Percentiles rank a stretch among this genome's conserved stretches.
Conservation (phyloP, 1,140 invertebrate species). For the Drosophila pseudoobscura region DNA sequence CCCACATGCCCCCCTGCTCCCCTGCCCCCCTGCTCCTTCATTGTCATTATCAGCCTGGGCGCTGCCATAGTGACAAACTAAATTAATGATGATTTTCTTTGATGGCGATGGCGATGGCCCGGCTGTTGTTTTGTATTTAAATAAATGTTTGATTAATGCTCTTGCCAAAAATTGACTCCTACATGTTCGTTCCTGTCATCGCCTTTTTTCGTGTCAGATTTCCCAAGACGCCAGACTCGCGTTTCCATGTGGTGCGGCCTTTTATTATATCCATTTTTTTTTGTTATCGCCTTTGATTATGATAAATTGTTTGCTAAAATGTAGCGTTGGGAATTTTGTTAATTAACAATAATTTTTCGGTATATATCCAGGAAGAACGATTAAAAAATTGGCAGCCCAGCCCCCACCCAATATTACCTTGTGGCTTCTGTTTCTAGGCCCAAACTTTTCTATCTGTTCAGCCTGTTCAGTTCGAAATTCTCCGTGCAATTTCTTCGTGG, state of each 20-base stretch:
- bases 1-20: background rate
- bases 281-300: conserved; percentile 55
- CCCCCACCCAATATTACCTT: background rate
- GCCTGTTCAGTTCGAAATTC: conserved; percentile 22
- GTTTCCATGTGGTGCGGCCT: conserved; percentile 29
- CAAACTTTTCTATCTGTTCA: background rate
- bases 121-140: conserved; percentile 64
- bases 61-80: conserved; percentile 70
- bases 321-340: background rate
- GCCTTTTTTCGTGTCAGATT: conserved; percentile 13
- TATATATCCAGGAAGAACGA: too few species aligned
- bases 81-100: conserved; percentile 73
- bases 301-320: conserved; percentile 56
- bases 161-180: conserved; percentile 22
- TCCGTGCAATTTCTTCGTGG: conserved; percentile 30
- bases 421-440: background rate
- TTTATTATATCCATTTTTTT: conserved; percentile 62
- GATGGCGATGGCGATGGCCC: conserved; percentile 36
- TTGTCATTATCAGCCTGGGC: conserved; percentile 55
- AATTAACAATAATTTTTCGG: conserved; percentile 13
- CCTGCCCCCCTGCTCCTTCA: background rate
- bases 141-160: conserved; percentile 80
- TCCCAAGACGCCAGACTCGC: conserved; percentile 48
- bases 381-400: background rate
- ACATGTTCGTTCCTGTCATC: conserved; percentile 17